Evolutionary conservation across 2,113 vertebrate genomes (phyloP), one percentile per base, ranked within the genome.

Genomic region (Larimichthys polyactis): DNA sequence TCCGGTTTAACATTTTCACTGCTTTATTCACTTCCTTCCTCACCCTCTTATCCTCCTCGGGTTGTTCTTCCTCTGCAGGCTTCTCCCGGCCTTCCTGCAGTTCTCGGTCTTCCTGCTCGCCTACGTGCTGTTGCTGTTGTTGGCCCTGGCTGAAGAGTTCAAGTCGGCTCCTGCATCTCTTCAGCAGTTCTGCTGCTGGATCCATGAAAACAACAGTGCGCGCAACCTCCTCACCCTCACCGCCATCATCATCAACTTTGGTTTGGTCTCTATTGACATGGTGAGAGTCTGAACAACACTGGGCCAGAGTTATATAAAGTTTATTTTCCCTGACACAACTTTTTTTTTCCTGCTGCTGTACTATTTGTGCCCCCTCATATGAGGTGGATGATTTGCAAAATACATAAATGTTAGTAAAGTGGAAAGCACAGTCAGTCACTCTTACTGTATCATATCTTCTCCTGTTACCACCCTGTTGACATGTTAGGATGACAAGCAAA

Each of bases 121-220:
- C 84, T 97, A 99, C 87, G 89, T 96, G 0, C 93, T 97, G 60
- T 95, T 99, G 78, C 95, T 99, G 78, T 90, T 97, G 81, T 89
- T 99, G 83, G 96, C 96, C 0, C 96, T 97, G 0, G 98, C 97
- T 1, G 98, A 99, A 75, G 98, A 99, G 93, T 99, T 99, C 73
- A 98, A 96, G 93, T 95, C 95, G 90, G 89, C 96, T 62, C 97
- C 98, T 3, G 68, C 93, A 2, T 59, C 94, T 10, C 96, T 99
- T 62, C 97, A 97, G 90, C 95, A 97, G 78, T 93, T 97, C 29
- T 98, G 98, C 94, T 98, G 98, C 91, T 97, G 97, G 97, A 97
- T 99, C 90, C 98, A 99, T 4, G 98, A 99, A 91, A 98, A 96
- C 90, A 98, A 99, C 90, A 91, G 96, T 60, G 97, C 97, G 82